Evolutionary conservation across 30 jellyfish, hydroid and myxozoan genomes (phyloP).

Genomic region (Cassiopea xamachana): DNA sequence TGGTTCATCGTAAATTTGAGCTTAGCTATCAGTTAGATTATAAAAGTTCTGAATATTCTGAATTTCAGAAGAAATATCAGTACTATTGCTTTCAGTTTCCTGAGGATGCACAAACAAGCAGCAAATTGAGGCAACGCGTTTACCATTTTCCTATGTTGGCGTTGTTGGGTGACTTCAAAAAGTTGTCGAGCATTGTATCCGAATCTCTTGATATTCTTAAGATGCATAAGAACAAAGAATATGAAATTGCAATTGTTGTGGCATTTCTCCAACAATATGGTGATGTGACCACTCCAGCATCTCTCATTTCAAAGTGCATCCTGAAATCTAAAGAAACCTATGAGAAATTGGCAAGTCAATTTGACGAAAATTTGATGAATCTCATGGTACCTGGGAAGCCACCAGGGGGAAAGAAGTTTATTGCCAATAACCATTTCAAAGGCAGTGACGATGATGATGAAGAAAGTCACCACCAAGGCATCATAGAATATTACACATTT

Average conservation of each 20-base stretch:
- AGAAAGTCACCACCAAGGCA: neutral
- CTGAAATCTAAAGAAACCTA: constrained; percentile 8
- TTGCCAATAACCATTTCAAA: neutral
- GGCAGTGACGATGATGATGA: neutral
- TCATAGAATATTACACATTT: constrained; percentile 42
- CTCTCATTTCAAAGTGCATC: constrained; percentile 30
- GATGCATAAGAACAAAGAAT: constrained; percentile 7
- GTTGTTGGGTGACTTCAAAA: constrained; percentile 49
- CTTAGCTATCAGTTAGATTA: constrained; percentile 20
- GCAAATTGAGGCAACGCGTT: constrained; percentile 13
- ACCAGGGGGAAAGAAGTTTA: neutral
- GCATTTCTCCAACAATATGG: constrained; percentile 46
- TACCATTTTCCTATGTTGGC: constrained; percentile 75
- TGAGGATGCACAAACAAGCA: neutral
- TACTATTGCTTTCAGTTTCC: constrained; percentile 17
- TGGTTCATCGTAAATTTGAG: neutral
- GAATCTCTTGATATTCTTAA: constrained; percentile 31
- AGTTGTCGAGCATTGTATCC: constrained; percentile 28
- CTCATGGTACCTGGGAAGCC: constrained; percentile 60
- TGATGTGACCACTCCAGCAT: constrained; percentile 56
- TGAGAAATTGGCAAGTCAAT: constrained; percentile 2
- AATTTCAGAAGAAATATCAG: constrained; percentile 18
- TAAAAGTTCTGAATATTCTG: neutral
- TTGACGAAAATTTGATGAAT: constrained; percentile 23
- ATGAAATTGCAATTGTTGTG: constrained; percentile 60